Conservation (phyloP, 2,888 invertebrate genomes). For the Zootermopsis nevadensis region DNA sequence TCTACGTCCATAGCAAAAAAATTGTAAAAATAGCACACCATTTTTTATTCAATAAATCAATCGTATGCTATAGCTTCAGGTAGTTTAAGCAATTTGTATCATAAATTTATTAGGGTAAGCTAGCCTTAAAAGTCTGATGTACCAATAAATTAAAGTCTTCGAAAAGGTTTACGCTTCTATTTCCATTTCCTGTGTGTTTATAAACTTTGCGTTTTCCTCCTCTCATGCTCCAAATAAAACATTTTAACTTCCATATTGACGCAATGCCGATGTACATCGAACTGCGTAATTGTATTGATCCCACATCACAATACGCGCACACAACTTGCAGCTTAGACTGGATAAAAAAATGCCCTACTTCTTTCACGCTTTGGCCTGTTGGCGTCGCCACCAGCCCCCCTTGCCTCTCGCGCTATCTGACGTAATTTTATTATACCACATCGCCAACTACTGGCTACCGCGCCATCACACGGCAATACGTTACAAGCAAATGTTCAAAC, state of each 20-base stretch:
- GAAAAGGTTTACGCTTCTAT: no score
- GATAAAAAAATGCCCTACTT: background rate
- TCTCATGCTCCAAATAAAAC: background rate
- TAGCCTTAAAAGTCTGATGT: no score
- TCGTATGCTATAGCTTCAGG: no score
- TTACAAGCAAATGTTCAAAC: constrained; percentile 26
- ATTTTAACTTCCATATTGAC: constrained; percentile 7
- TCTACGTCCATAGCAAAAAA: no score
- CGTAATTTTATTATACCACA: constrained; percentile 46
- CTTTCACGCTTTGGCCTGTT: constrained; percentile 32
- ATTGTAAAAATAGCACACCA: no score
- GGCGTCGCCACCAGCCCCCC: constrained; percentile 46
- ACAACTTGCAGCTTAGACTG: no score
- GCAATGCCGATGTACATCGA: constrained; percentile 39
- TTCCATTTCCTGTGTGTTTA: no score
- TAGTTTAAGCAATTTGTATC: no score
- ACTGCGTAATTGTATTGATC: constrained; percentile 39
- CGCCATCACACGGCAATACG: constrained; percentile 43
- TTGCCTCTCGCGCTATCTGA: constrained; percentile 47
- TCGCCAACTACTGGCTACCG: constrained; percentile 24
- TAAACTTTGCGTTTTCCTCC: background rate
- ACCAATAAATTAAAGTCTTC: no score
- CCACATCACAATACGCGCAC: background rate
- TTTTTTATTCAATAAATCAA: no score
- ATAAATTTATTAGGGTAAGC: no score